phyloP scores from a whole-genome alignment of 2,888 invertebrate species.

The Ellobium chinense region DNA sequence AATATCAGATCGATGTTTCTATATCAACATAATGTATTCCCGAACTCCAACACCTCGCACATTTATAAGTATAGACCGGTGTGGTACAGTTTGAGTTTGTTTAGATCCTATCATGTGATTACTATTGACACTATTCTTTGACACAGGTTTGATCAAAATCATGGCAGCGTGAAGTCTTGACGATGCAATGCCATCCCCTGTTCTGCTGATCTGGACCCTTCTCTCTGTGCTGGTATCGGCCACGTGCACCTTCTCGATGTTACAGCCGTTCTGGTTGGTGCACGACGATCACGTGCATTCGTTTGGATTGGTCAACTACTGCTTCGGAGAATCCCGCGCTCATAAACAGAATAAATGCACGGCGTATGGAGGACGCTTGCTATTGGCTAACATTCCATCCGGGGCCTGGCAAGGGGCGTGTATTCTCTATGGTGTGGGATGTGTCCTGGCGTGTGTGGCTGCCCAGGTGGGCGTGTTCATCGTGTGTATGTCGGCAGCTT shows the following conservation, averaged over 20 bases:
- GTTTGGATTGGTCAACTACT: constrained; percentile 64
- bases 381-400: constrained; percentile 57
- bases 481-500: background rate
- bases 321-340: constrained; percentile 51
- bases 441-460: background rate
- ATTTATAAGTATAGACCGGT: no score
- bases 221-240: constrained; percentile 73
- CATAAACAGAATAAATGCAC: constrained; percentile 21
- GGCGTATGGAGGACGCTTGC: constrained; percentile 48
- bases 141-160: no score
- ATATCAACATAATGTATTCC: no score
- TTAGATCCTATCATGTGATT: no score
- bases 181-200: constrained; percentile 36
- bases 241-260: constrained; percentile 71
- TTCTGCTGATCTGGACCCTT: constrained; percentile 70
- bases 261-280: constrained; percentile 77
- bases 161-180: no score
- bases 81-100: no score
- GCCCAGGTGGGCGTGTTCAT: background rate
- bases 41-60: no score
- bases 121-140: no score
- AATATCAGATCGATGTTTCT: no score
- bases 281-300: constrained; percentile 60
- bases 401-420: constrained; percentile 69
- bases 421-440: constrained; percentile 67